These are phyloP conservation scores for Rhopalosiphum padi DNA, from an alignment of 1,140 invertebrate genomes.

Conservation along the genomic window DNA sequence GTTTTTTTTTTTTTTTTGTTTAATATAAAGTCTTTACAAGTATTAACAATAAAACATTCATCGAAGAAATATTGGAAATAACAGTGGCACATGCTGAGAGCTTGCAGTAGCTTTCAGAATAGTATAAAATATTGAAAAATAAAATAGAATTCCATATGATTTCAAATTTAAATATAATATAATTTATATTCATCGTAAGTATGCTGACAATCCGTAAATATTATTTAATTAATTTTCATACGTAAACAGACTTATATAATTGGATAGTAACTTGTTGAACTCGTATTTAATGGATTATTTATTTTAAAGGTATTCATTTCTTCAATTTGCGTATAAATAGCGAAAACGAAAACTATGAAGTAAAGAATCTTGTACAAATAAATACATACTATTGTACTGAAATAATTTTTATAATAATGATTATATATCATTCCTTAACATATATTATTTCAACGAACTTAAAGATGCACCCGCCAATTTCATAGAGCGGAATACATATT, in stretches of 20 bases:
- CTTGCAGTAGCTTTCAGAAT: not conserved
- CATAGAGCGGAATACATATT: not conserved
- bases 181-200: not conserved
- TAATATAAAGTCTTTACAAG: not conserved
- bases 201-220: not conserved
- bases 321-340: not conserved
- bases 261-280: not conserved
- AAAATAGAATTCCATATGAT: not conserved
- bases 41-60: conserved; percentile 19
- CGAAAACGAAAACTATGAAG: not conserved
- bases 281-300: not conserved
- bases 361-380: not conserved
- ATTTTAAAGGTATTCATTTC: not conserved
- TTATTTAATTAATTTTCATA: not conserved
- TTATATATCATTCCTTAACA: not conserved
- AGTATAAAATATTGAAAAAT: not conserved
- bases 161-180: not conserved
- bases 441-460: not conserved
- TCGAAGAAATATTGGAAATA: not conserved
- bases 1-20: not conserved
- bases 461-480: too few species aligned
- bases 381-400: not conserved
- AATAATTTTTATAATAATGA: not conserved
- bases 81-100: not conserved
- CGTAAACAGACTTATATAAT: not conserved